Base-by-base conservation (phyloP, 1,140 invertebrate species). In the Lerema accius region DNA sequence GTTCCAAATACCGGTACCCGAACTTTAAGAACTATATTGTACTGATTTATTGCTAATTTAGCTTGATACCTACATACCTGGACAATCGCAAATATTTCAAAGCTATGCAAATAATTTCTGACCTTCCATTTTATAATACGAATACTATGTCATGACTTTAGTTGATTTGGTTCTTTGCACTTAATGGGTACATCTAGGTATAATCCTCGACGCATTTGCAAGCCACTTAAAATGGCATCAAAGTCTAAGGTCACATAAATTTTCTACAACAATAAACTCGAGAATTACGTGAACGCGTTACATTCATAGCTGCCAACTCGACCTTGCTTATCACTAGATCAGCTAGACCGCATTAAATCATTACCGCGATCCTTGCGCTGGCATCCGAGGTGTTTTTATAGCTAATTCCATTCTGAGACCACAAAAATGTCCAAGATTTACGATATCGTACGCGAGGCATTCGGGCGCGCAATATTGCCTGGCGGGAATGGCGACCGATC, bases 401-500 rank as follows among this genome's bases (percentile, higher is more conserved):
- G 51, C 51, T 56, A 56, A 80, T 77, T 69, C 70, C 71, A 74
- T 59, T 71, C 67, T 63, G 63, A 61, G 63, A 59, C 74, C 67
- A 76, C 74, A 81, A 78, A 78, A 81, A 81, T 78, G 76, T 71
- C 42, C 56, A 49, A 73, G 73, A 81, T 78, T 78, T 79, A 77
- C 75, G 77, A 75, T 75, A 74, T 71, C 67, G 66, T 65, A 70
- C 69, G 65, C 43, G 63, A 69, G 51, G 62, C 42, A 63, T 71
- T 63, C 58, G 59, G 45, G 48, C 63, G 70, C 69, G 65, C 63
- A 71, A 61, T 78, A 74, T 71, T n/a, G n/a, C n/a, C n/a, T n/a
- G 67, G 71, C 68, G 61, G 70, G 72, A 77, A 73, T 49, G 11
- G 39, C 45, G 62, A 35, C 28, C 40, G 51, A 59, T 59, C 37